Evolutionary conservation across 2,113 vertebrate genomes (phyloP).

Genomic region (Sigmodon hispidus): DNA sequence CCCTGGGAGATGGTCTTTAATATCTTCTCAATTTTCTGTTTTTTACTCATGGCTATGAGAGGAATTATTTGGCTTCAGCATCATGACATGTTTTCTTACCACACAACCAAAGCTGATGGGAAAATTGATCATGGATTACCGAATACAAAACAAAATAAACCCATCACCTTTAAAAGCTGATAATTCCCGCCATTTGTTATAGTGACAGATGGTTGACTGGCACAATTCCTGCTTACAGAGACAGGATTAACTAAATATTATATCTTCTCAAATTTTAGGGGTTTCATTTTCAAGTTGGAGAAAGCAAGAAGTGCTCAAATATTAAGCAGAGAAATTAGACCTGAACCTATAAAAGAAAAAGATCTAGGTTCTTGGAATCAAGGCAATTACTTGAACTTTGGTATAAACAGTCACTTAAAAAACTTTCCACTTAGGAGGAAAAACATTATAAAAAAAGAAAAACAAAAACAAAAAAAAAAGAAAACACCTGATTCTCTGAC

Average conservation of each 20-base stretch:
- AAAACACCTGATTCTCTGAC: background rate
- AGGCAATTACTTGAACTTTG: background rate
- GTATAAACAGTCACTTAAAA: background rate
- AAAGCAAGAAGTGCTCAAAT: background rate
- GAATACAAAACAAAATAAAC: background rate
- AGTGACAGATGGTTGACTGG: background rate
- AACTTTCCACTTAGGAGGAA: background rate
- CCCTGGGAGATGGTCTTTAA: rapidly evolving
- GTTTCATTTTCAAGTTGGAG: background rate
- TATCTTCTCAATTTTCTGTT: no score
- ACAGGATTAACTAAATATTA: background rate
- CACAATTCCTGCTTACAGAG: background rate
- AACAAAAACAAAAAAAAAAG: background rate
- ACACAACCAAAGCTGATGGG: background rate
- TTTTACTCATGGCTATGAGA: background rate
- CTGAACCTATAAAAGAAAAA: background rate
- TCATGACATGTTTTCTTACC: background rate
- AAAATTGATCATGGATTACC: background rate
- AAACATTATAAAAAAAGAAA: background rate
- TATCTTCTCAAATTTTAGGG: background rate
- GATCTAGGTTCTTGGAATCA: background rate
- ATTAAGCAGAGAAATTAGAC: background rate
- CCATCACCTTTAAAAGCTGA: background rate
- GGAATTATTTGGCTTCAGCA: background rate
- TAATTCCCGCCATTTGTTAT: background rate